phyloP scores from a whole-genome alignment of 1,140 invertebrate species.

The Aphaenogaster rudis region DNA sequence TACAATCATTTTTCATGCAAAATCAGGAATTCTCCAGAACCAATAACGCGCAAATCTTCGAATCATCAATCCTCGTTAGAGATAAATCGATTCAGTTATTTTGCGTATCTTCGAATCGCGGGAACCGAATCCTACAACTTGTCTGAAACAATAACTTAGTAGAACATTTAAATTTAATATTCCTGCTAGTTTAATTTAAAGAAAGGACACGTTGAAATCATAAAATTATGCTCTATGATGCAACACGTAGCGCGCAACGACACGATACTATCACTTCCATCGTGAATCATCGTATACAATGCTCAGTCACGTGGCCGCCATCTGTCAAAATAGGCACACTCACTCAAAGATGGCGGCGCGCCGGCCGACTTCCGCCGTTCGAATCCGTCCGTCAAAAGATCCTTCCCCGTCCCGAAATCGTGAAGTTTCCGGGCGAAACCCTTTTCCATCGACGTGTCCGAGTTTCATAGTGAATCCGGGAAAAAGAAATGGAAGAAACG shows the following conservation, averaged over 20 bases:
- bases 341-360: slow-evolving; percentile 76
- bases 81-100: neutral
- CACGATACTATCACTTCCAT: neutral
- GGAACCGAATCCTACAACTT: neutral
- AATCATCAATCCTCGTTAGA: neutral
- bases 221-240: slow-evolving; percentile 7
- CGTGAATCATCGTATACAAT: slow-evolving; percentile 67
- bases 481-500: neutral
- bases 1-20: neutral
- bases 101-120: neutral
- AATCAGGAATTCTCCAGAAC: neutral
- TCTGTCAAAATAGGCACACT: slow-evolving; percentile 73
- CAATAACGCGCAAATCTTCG: neutral
- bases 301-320: slow-evolving; percentile 54
- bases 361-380: slow-evolving; percentile 16
- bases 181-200: neutral
- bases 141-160: neutral
- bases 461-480: neutral
- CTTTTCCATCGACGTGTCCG: neutral
- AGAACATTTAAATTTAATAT: neutral
- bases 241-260: slow-evolving; percentile 16
- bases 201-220: neutral
- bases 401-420: neutral
- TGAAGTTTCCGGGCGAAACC: neutral
- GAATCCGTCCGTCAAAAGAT: neutral